A percentile compares a stretch with the other conserved stretches of the same genome.
phyloP scores from a whole-genome alignment of 2,797 vertebrate species.

The Myioborus melanocephalus region DNA sequence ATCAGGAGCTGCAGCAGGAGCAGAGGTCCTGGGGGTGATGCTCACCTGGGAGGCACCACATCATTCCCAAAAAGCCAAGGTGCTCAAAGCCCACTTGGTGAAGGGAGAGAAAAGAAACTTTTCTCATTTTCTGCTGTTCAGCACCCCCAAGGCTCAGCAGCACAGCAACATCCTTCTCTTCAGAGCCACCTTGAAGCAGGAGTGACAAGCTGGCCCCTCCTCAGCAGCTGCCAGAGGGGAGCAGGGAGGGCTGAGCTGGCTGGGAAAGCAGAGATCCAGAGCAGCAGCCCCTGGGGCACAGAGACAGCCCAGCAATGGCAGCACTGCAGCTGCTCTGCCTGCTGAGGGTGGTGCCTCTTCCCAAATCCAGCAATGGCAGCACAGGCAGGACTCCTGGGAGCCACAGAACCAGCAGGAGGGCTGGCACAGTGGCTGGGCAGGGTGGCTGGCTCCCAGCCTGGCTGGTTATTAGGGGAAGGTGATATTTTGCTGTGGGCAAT shows the following conservation, averaged over 20 bases:
- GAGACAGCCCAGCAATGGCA: not conserved
- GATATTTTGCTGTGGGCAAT: not conserved
- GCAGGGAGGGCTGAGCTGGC: not conserved
- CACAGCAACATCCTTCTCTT: not conserved
- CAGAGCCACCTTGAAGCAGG: not conserved
- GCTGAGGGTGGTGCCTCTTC: not conserved
- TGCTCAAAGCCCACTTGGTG: rapidly evolving
- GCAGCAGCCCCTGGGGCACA: rapidly evolving
- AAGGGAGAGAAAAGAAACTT: not conserved
- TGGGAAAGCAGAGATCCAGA: not conserved
- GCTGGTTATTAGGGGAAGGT: not conserved
- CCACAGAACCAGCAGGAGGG: not conserved
- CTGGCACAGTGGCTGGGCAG: not conserved
- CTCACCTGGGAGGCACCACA: not conserved
- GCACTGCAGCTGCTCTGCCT: not conserved
- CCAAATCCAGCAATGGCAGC: not conserved
- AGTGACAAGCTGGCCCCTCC: not conserved
- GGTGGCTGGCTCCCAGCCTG: not conserved
- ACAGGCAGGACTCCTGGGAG: not conserved
- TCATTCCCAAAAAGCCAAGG: rapidly evolving
- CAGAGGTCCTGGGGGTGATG: not conserved
- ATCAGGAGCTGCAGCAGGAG: not conserved
- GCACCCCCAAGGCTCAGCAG: not conserved
- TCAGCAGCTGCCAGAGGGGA: not conserved
- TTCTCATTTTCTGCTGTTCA: not conserved